Base-by-base conservation (phyloP, 2,888 invertebrate genomes). In the Drosophila suboccidentalis region DNA sequence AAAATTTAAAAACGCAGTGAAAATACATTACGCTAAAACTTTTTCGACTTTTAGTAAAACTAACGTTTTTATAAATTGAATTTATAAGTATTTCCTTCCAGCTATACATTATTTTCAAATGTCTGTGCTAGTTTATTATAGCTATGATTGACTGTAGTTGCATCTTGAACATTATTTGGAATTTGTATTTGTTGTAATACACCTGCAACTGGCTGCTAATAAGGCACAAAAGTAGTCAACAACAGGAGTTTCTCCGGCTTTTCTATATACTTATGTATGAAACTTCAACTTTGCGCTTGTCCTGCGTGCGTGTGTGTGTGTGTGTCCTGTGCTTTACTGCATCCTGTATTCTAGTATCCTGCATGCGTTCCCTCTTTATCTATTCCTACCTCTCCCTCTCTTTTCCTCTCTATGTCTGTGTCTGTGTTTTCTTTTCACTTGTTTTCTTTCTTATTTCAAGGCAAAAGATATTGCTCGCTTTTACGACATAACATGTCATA, bases 401-500 rank as follows among this genome's bases (percentile, higher is more conserved):
- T 55, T n/a, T 29, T 0, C 59, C 5, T 50, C 44, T 29, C n/a
- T 55, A 13, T 19, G 29, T 44, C 38, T 55, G 10, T 47, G 36
- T 15, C 29, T 46, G 51, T 64, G 65, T 64, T 63, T 70, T 79
- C 64, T 78, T 57, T 76, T 54, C 46, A 44, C 60, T 80, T 78
- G 82, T 82, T 80, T 83, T 81, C 74, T 68, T 77, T 62, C 77
- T 73, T 77, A 69, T 67, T 75, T 75, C 64, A 80, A 85, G 86
- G 78, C 86, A 86, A 82, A 84, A 84, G 82, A 87, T 83, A 83
- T 86, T 83, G 83, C 83, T 83, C 81, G 67, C 84, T 83, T 84
- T 84, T 84, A 85, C 82, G 82, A 82, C 78, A 81, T 82, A 86
- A 87, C 87, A 87, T 86, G 87, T 86, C 86, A 86, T 86, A 82